A percentile compares a stretch with the other conserved stretches of the same genome.
Evolutionary conservation across 1,140 invertebrate species (phyloP).

Genomic region (Kradibia gibbosae): DNA sequence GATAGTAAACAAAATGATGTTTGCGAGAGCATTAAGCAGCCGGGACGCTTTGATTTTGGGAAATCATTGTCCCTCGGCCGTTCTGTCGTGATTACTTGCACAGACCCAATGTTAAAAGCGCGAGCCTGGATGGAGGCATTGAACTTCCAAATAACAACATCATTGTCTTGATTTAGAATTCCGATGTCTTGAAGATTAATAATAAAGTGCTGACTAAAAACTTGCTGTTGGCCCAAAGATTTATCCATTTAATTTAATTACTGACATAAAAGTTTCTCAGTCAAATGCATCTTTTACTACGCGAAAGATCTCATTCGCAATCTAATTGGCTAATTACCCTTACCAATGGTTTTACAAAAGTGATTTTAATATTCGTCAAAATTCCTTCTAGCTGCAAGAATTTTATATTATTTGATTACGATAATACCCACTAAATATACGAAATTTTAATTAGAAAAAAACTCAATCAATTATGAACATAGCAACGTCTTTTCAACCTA

Average conservation of each 20-base stretch:
- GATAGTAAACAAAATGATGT: conserved; percentile 14
- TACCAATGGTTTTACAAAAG: not conserved
- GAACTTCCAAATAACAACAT: not conserved
- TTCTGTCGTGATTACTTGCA: not conserved
- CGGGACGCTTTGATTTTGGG: not conserved
- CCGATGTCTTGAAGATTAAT: not conserved
- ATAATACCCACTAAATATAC: no score
- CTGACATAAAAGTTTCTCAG: not conserved
- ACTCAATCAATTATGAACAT: no score
- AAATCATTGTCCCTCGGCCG: not conserved
- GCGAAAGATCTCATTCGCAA: not conserved
- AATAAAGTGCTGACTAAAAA: not conserved
- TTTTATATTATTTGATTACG: no score
- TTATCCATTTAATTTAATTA: not conserved
- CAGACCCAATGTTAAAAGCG: not conserved
- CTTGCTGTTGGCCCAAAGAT: not conserved
- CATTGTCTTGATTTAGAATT: not conserved
- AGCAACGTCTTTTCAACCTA: no score
- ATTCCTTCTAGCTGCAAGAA: not conserved
- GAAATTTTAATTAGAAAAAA: no score
- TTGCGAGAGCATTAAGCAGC: not conserved
- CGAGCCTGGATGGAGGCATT: not conserved
- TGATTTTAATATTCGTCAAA: not conserved
- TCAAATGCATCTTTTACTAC: not conserved
- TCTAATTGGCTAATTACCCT: no score